Base-by-base conservation (phyloP, 1,140 invertebrate genomes). In the Eurosta solidaginis region DNA sequence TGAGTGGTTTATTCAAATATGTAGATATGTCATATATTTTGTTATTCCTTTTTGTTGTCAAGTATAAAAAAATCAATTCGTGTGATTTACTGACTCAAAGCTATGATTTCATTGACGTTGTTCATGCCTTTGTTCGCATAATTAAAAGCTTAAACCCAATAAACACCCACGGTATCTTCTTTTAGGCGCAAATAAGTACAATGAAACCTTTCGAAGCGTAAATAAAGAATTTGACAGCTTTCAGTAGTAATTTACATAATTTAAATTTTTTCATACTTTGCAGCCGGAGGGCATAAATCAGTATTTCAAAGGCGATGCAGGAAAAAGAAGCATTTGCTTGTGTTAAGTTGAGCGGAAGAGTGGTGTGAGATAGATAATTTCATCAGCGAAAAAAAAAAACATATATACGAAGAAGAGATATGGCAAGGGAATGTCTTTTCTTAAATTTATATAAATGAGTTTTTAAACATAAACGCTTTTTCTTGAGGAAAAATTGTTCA, bases 211-310 rank as follows among this genome's bases (percentile, higher is more conserved):
- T 22, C 40, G 59, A 68, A 68, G 59, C 59, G 59, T 68, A 68
- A 68, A 68, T 33, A 68, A 68, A 68, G 20, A 29, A 40, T 68
- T 68, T 68, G 59, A 68, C 59, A 68, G 33, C 59, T 40, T 68
- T 68, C 59, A 68, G 40, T 68, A 68, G 59, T 68, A 68, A 68
- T 68, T 68, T 68, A 42, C 59, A 68, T 68, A 68, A 68, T 68
- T 68, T 68, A 20, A 14, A 68, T 33, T 59, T 68, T 68, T 68
- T 17, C 22, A 42, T 33, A 42, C 59, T 68, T 40, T 20, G 6
- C 33, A n/a, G 59, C 59, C 40, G 59, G n/a, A 1, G 27, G 59
- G 59, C 59, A 68, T 68, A 40, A 68, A 40, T 68, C 14, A 40
- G 33, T 68, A 68, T 20, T 68, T 68, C 27, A 22, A 68, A 68